Evolutionary conservation across 2,888 invertebrate genomes (phyloP).

Genomic region (Osedax frankpressi): DNA sequence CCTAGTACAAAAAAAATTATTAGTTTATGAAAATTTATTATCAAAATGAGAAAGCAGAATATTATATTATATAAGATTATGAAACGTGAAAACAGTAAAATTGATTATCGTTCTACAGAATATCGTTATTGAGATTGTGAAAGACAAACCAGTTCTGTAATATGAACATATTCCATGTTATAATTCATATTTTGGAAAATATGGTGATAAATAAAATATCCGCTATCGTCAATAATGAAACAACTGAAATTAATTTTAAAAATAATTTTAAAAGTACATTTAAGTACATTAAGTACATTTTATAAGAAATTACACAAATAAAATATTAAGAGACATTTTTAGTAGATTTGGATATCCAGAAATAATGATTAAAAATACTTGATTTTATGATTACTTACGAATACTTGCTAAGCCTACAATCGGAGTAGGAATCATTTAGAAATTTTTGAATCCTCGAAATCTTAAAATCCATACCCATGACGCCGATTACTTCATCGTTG

Average conservation of each 20-base stretch:
- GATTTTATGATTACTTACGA: background rate
- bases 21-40: too few species aligned
- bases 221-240: background rate
- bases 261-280: background rate
- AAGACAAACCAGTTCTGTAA: background rate
- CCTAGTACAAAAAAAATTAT: background rate
- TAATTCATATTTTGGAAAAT: background rate
- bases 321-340: background rate
- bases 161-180: background rate
- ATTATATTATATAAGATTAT: too few species aligned
- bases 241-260: background rate
- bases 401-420: background rate
- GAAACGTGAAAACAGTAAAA: too few species aligned
- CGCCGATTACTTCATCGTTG: background rate
- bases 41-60: too few species aligned
- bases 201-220: background rate
- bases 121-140: background rate
- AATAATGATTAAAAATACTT: too few species aligned
- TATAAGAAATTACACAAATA: background rate
- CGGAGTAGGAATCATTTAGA: background rate
- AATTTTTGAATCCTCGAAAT: background rate
- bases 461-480: background rate
- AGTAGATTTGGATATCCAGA: too few species aligned
- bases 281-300: background rate
- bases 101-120: background rate